These are phyloP conservation scores for Philypnodon macrostomus DNA, from an alignment of 2,797 vertebrate species.

Conservation along the genomic window DNA sequence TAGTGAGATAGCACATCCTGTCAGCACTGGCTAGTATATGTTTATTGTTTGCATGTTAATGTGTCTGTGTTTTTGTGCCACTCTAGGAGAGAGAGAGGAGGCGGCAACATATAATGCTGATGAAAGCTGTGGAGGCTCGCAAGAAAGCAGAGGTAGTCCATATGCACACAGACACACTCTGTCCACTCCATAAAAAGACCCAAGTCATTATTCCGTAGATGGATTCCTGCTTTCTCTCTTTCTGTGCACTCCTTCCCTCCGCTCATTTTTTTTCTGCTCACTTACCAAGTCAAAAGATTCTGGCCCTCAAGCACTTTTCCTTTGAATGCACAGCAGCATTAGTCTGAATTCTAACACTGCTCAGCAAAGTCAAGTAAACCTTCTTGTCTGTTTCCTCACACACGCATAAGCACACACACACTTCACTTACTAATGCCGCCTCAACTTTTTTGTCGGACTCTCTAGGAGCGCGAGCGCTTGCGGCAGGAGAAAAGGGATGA, in stretches of 20 bases:
- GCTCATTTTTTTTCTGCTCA: conserved; percentile 53
- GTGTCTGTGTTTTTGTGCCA: conserved; percentile 67
- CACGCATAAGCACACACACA: conserved; percentile 19
- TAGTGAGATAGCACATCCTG: conserved; percentile 52
- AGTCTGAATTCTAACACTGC: conserved; percentile 69
- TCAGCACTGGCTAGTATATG: conserved; percentile 41
- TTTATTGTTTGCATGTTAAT: conserved; percentile 52
- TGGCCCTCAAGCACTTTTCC: conserved; percentile 69
- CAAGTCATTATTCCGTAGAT: conserved; percentile 58
- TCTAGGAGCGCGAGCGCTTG: conserved; percentile 93
- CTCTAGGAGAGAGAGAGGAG: conserved; percentile 95
- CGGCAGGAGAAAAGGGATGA: conserved; percentile 98
- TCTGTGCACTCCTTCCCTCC: conserved; percentile 41
- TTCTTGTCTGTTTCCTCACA: conserved; percentile 47
- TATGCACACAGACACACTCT: conserved; percentile 30
- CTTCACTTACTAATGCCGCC: conserved; percentile 53
- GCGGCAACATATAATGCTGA: conserved; percentile 96
- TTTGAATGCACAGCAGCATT: conserved; percentile 68
- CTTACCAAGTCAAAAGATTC: conserved; percentile 70
- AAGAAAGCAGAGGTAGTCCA: conserved; percentile 95
- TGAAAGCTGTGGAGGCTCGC: conserved; percentile 98
- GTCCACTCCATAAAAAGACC: conserved; percentile 48
- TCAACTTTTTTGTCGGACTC: conserved; percentile 48
- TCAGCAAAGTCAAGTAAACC: conserved; percentile 70
- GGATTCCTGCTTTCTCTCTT: conserved; percentile 56